Base-by-base conservation (phyloP, 2,113 vertebrate species). In the Tachycineta bicolor region DNA sequence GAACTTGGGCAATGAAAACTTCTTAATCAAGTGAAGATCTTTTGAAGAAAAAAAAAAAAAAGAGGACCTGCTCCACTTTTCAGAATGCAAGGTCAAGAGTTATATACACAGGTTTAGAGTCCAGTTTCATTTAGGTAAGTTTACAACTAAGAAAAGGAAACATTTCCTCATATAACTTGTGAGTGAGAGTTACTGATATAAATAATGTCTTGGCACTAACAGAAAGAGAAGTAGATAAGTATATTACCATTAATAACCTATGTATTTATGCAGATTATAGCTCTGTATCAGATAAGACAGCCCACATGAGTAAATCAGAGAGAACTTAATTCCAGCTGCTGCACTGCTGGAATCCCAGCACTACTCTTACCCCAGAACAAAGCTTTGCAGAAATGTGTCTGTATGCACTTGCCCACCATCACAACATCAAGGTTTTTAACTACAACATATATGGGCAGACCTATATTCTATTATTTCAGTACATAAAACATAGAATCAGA, bases 31-130 rank as follows among this genome's bases (percentile, higher is more conserved):
- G 58, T 87, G 74, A 93, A 90, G 74, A 91, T 90, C 74, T 95
- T 82, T 25, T 18, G 31, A 87, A 89, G 62, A 56, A 87, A 87
- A 56, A 87, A n/a, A n/a, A n/a, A n/a, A 87, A 43, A 91, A 83
- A 71, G 46, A 91, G 31, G 55, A 95, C 53, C 78, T 82, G 65
- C 49, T 85, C 49, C 78, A 71, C 94, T 87, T 71, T 64, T 85
- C 43, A 92, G 71, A 94, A 96, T 65, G 46, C 49, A 93, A 91
- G 94, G 94, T 94, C 95, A 96, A 85, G 85, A 93, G 94, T 90
- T 93, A 93, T 20, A 92, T 83, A 95, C 63, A 95, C 82, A 69
- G 11, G 4, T 82, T 68, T 58, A 87, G 56, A 95, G 67, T 26
- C 44, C 44, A 68, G 75, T 76, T 96, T 96, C 62, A 91, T 83